These are phyloP conservation scores for Sphaeridia pumilis DNA, from an alignment of 2,888 invertebrate species.

Conservation along the genomic window DNA sequence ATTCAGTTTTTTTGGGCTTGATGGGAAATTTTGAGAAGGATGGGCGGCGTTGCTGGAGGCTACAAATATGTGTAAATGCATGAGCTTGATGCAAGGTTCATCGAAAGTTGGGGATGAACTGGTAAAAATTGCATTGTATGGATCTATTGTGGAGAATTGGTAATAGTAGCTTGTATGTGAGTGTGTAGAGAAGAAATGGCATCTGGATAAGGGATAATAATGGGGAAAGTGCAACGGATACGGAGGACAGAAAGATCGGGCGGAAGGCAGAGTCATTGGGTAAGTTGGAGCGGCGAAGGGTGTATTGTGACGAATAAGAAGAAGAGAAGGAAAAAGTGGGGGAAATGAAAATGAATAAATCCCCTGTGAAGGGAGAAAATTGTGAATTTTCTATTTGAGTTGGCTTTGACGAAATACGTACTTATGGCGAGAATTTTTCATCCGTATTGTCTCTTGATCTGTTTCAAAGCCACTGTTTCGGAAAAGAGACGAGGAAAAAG, in stretches of 20 bases:
- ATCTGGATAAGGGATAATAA: too few species aligned
- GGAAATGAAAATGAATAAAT: constrained; percentile 33
- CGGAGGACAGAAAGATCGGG: background rate
- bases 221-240: background rate
- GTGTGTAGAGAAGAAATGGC: background rate
- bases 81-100: too few species aligned
- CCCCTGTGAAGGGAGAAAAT: constrained; percentile 20
- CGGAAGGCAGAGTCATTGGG: constrained; percentile 20
- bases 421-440: constrained; percentile 12
- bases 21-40: too few species aligned
- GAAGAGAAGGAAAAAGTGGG: too few species aligned
- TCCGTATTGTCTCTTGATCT: constrained; percentile 3
- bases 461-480: background rate
- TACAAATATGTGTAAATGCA: background rate
- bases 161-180: background rate
- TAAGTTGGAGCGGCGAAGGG: too few species aligned
- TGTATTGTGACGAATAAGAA: too few species aligned
- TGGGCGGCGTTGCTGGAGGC: background rate
- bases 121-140: too few species aligned
- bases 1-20: too few species aligned
- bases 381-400: constrained; percentile 26
- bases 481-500: too few species aligned
- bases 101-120: too few species aligned
- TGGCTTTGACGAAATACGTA: constrained; percentile 15
- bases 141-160: background rate